A percentile compares a stretch with the other conserved stretches of the same genome.
phyloP scores from a whole-genome alignment of 2,113 vertebrate genomes.

The Lucifuga dentata region DNA sequence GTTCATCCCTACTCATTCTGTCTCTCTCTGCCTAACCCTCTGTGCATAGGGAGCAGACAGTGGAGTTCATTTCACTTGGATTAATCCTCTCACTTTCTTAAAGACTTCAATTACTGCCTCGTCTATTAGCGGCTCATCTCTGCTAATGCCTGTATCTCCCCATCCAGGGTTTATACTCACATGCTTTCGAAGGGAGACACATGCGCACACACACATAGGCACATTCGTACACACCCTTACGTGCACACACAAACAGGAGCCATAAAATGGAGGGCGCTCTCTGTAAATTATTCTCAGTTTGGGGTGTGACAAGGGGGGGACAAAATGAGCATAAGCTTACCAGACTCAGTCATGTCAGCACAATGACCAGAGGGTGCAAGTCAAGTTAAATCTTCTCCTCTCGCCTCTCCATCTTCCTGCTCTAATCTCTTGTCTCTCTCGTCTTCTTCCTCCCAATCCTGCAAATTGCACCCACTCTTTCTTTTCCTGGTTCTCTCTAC shows the following conservation, averaged over 20 bases:
- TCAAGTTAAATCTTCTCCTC: slow-evolving; percentile 69
- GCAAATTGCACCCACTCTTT: slow-evolving; percentile 53
- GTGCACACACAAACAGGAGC: slow-evolving; percentile 12
- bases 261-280: slow-evolving; percentile 40
- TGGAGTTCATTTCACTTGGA: slow-evolving; percentile 71
- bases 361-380: slow-evolving; percentile 70
- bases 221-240: slow-evolving; percentile 11
- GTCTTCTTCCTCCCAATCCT: slow-evolving; percentile 29
- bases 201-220: slow-evolving; percentile 7
- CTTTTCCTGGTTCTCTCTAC: slow-evolving; percentile 37
- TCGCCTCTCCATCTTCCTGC: slow-evolving; percentile 49
- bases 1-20: slow-evolving; percentile 44
- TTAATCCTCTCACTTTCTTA: slow-evolving; percentile 83
- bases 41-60: slow-evolving; percentile 70
- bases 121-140: slow-evolving; percentile 79
- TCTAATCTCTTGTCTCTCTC: slow-evolving; percentile 68
- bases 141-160: slow-evolving; percentile 82
- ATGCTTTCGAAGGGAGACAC: slow-evolving; percentile 34
- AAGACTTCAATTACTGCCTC: slow-evolving; percentile 83
- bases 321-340: slow-evolving; percentile 67
- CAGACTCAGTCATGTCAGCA: slow-evolving; percentile 65
- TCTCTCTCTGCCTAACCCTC: slow-evolving; percentile 55
- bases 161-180: slow-evolving; percentile 69
- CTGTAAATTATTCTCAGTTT: too few relatives aligned
- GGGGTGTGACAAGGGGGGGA: slow-evolving; percentile 35